These are phyloP conservation scores for Theocolax elegans DNA, from an alignment of 1,140 invertebrate species.

Conservation along the genomic window DNA sequence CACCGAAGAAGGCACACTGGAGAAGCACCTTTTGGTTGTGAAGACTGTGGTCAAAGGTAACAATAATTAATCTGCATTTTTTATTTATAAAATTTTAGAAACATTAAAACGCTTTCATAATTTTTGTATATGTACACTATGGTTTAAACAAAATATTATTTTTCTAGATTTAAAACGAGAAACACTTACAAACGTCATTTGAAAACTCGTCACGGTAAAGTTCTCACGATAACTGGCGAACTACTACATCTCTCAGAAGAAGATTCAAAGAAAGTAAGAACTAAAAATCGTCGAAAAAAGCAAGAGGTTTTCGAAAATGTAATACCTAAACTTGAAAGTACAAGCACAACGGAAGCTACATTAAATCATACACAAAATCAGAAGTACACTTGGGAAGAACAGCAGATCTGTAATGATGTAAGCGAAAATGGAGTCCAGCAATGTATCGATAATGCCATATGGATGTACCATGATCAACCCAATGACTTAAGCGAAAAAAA, in stretches of 20 bases:
- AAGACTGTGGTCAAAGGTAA: conserved; percentile 72
- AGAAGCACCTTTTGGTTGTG: conserved; percentile 75
- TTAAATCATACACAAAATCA: conserved; percentile 38
- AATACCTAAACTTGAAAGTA: conserved; percentile 40
- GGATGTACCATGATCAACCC: conserved; percentile 43
- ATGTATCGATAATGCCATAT: conserved; percentile 43
- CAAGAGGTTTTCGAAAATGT: conserved; percentile 37
- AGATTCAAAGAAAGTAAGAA: conserved; percentile 70
- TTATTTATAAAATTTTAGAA: too few species aligned
- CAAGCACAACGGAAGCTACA: conserved; percentile 50
- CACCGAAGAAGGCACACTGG: conserved; percentile 75
- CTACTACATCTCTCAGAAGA: conserved; percentile 69
- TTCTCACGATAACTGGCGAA: conserved; percentile 70
- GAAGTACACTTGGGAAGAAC: conserved; percentile 36
- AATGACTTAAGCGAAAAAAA: conserved; percentile 23
- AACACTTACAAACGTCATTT: conserved; percentile 76
- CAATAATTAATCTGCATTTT: too few species aligned
- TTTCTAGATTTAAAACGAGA: conserved; percentile 72
- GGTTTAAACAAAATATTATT: conserved; percentile 19
- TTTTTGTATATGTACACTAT: too few species aligned
- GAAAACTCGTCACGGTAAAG: conserved; percentile 73
- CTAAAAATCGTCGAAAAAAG: conserved; percentile 58
- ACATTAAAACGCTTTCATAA: too few species aligned
- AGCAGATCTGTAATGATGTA: conserved; percentile 35
- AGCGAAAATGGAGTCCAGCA: conserved; percentile 40